Percentiles rank a stretch among this genome's conserved stretches.
Conservation (phyloP, 2,888 invertebrate species). For the Protula sp. region DNA sequence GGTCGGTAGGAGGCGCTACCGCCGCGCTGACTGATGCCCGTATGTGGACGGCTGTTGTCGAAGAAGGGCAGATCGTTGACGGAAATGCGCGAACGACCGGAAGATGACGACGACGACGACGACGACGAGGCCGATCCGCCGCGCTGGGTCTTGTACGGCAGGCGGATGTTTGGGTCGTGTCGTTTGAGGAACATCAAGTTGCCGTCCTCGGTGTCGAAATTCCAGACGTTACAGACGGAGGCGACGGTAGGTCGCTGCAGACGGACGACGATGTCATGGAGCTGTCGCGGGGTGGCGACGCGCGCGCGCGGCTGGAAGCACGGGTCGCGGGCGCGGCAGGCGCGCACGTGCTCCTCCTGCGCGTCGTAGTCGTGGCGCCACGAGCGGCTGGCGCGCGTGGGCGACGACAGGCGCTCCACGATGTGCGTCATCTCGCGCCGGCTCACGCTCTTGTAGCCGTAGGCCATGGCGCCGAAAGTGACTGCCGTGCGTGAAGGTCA, state of each 20-base stretch:
- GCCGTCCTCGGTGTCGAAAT: constrained; percentile 17
- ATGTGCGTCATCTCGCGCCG: constrained; percentile 28
- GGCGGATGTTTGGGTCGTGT: neutral
- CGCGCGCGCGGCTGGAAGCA: constrained; percentile 15
- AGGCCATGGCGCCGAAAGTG: no score
- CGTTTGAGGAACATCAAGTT: constrained; percentile 9
- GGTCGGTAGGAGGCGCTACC: no score
- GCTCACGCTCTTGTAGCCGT: constrained; percentile 8
- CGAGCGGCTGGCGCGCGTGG: constrained; percentile 31
- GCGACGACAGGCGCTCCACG: constrained; percentile 31
- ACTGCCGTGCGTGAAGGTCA: no score
- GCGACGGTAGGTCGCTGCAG: constrained; percentile 32
- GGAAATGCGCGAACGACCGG: no score
- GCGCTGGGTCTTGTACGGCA: constrained; percentile 1
- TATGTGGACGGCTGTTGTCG: neutral
- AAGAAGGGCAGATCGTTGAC: neutral
- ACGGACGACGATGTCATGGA: constrained; percentile 33
- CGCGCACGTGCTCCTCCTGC: constrained; percentile 8
- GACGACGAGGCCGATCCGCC: no score
- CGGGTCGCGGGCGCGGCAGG: constrained; percentile 7
- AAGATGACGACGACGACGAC: no score
- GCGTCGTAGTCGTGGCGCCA: constrained; percentile 15
- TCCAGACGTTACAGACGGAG: constrained; percentile 21
- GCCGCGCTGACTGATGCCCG: no score
- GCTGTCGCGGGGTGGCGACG: constrained; percentile 24